Conservation (phyloP, 1,140 invertebrate genomes). For the Nomia melanderi region DNA sequence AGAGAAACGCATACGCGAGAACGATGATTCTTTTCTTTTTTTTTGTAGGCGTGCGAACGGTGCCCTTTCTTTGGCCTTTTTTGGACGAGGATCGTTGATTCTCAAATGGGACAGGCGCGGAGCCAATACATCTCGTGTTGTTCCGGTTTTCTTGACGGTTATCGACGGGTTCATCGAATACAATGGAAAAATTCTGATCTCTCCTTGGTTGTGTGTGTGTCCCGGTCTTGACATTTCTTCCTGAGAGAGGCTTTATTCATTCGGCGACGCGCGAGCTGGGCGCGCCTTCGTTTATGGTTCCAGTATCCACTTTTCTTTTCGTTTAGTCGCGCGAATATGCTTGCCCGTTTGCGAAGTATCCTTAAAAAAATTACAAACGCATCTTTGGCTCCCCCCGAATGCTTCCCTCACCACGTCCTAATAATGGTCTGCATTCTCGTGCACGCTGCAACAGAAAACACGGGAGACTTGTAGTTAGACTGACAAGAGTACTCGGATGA, state of each 20-base stretch:
- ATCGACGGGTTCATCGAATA: slow-evolving; percentile 7
- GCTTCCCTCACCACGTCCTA: slow-evolving; percentile 66
- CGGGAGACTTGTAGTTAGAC: neutral
- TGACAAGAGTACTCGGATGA: too few relatives aligned
- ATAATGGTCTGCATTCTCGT: slow-evolving; percentile 78
- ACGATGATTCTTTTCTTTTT: slow-evolving; percentile 2
- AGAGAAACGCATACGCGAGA: slow-evolving; percentile 23
- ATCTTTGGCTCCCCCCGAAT: slow-evolving; percentile 79
- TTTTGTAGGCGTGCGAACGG: slow-evolving; percentile 24
- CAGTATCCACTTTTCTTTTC: slow-evolving; percentile 50
- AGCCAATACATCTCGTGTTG: neutral
- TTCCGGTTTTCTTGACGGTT: neutral
- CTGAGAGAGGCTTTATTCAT: slow-evolving; percentile 49
- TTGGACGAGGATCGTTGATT: slow-evolving; percentile 5
- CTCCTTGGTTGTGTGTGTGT: slow-evolving; percentile 35
- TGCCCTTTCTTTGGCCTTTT: slow-evolving; percentile 53
- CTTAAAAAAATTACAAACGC: slow-evolving; percentile 78
- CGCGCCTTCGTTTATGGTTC: slow-evolving; percentile 48
- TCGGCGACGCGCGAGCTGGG: slow-evolving; percentile 27
- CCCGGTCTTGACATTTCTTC: slow-evolving; percentile 34
- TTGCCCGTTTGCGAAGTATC: slow-evolving; percentile 67
- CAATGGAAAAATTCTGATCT: slow-evolving; percentile 31
- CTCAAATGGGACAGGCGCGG: neutral
- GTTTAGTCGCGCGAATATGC: slow-evolving; percentile 56
- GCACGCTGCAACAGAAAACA: slow-evolving; percentile 76